Evolutionary conservation across 2,888 invertebrate genomes (phyloP).

Genomic region (Reticulitermes lucifugus): DNA sequence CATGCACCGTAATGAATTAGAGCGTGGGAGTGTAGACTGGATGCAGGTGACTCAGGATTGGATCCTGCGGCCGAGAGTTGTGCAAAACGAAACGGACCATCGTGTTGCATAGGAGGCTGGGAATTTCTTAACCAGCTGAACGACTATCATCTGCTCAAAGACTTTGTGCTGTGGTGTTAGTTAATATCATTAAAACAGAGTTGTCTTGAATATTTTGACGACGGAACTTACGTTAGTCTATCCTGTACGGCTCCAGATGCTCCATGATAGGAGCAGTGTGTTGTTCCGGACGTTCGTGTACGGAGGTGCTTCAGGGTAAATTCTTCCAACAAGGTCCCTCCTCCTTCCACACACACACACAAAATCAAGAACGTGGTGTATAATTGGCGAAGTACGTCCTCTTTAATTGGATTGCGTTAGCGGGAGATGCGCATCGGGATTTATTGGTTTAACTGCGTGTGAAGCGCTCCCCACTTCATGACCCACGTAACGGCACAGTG

Average conservation of each 20-base stretch:
- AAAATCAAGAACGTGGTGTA: neutral
- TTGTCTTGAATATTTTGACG: neutral
- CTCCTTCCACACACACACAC: too few relatives aligned
- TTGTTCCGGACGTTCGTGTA: neutral
- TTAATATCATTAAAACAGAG: too few relatives aligned
- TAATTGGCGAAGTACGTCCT: conserved; percentile 2
- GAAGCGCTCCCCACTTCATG: neutral
- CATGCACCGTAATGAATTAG: too few relatives aligned
- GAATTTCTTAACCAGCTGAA: too few relatives aligned
- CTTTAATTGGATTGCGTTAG: conserved; percentile 12
- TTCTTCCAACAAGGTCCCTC: neutral
- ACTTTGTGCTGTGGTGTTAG: too few relatives aligned
- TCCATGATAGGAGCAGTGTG: neutral
- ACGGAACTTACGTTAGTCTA: neutral
- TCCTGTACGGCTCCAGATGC: neutral
- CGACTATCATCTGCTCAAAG: too few relatives aligned
- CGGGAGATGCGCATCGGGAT: neutral
- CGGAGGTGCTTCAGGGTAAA: neutral
- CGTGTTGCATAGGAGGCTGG: too few relatives aligned
- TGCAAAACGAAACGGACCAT: too few relatives aligned
- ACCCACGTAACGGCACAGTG: neutral
- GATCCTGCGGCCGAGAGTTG: too few relatives aligned
- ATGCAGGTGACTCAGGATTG: too few relatives aligned
- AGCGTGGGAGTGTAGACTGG: too few relatives aligned
- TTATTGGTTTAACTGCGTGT: conserved; percentile 3